phyloP scores from a whole-genome alignment of 2,888 invertebrate species.

The Perizoma affinitatum region DNA sequence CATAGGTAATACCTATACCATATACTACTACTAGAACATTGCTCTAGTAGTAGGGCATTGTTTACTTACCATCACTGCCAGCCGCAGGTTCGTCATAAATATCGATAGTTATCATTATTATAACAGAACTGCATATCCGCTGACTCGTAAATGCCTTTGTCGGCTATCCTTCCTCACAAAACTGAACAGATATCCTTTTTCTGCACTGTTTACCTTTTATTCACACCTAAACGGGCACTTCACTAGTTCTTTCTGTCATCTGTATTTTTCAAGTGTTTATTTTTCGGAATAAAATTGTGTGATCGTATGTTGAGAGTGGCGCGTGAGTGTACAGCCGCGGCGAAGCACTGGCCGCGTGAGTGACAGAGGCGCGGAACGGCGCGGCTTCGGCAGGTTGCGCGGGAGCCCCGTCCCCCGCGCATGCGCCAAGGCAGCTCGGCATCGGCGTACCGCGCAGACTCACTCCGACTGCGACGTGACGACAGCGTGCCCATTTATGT shows the following conservation, averaged over 20 bases:
- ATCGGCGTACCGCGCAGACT: constrained; percentile 54
- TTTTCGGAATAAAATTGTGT: constrained; percentile 41
- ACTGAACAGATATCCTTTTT: constrained; percentile 36
- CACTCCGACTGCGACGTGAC: constrained; percentile 82
- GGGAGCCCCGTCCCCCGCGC: constrained; percentile 55
- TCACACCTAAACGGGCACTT: constrained; percentile 54
- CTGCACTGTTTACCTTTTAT: constrained; percentile 59
- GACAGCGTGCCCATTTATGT: constrained; percentile 83
- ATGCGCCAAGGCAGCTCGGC: constrained; percentile 53
- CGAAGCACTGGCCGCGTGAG: constrained; percentile 67
- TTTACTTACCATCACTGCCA: constrained; percentile 33
- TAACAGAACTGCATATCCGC: constrained; percentile 47
- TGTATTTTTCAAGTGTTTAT: constrained; percentile 44
- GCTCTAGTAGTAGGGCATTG: constrained; percentile 11
- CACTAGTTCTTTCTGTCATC: constrained; percentile 60
- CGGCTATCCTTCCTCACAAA: constrained; percentile 43
- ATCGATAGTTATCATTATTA: constrained; percentile 47
- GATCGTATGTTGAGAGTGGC: constrained; percentile 29
- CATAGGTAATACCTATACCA: constrained; percentile 37
- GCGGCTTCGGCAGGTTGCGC: constrained; percentile 62
- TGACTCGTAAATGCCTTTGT: constrained; percentile 65
- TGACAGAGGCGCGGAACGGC: constrained; percentile 56
- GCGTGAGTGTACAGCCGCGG: constrained; percentile 53
- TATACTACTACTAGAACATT: constrained; percentile 24
- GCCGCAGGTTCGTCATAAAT: constrained; percentile 39